Base-by-base conservation (phyloP, 1,140 invertebrate species). In the Globodera ellingtonae region DNA sequence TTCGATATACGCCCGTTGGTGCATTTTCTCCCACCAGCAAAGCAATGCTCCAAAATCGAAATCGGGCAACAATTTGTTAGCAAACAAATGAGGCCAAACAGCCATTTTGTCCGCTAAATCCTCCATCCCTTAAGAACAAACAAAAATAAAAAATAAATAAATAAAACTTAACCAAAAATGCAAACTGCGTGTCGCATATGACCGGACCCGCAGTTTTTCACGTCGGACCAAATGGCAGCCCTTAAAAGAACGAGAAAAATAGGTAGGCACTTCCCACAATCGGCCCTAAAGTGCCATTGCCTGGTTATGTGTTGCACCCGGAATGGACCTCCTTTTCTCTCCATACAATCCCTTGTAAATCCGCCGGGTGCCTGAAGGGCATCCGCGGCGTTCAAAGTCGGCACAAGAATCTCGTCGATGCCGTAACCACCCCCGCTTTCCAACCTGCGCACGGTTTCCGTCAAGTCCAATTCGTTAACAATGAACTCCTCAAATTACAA, bases 11-110 rank as follows among this genome's bases (percentile, higher is more conserved):
- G 59, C 59, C 13, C 59, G 1, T 65, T 21, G 59, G 3, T 65
- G 59, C 56, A 82, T 83, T 21, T 65, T n/a, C 56, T 81, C 82
- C 21, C 24, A 21, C 80, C 65, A 67, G 74, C 81, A 83, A 8
- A 83, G 18, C 48, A 72, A 52, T 3, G 81, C 79, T 18, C 80
- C 66, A 69, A 80, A 80, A 50, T 80, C 79, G 52, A 80, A 81
- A 0, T 80, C 21, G 5, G 79, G 79, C 47, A 24, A 9, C 52
- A 80, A 46, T 50, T 80, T 80, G 46, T 80, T 80, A n/a, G 65
- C 48, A 21, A 80, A 81, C 24, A 80, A 24, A 46, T 81, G n/a
- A 13, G 44, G 78, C 44, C 15, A 81, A 21, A 71, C 73, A 1
- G 24, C 35, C n/a, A 78, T 44, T 10, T 21, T 71, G 74, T 35